A percentile compares a stretch with the other conserved stretches of the same genome.
Evolutionary conservation across 2,888 invertebrate genomes (phyloP).

Genomic region (Macaria liturata): DNA sequence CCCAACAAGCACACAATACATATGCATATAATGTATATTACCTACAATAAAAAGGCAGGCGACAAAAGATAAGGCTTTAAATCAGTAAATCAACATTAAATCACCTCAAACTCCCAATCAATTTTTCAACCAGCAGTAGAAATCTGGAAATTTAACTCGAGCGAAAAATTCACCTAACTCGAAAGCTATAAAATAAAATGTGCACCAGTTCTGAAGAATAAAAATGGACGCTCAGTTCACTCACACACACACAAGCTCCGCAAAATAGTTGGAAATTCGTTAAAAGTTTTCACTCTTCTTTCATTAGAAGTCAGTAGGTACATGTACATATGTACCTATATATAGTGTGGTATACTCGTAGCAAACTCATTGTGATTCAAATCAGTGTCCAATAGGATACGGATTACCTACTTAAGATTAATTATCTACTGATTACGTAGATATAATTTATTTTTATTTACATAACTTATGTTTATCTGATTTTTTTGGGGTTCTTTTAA

Average conservation of each 20-base stretch:
- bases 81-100: no score
- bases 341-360: conserved; percentile 24
- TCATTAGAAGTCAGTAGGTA: conserved; percentile 18
- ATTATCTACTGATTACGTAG: no score
- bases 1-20: no score
- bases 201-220: conserved; percentile 4
- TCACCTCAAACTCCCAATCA: no score
- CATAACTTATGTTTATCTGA: no score
- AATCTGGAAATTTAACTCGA: conserved; percentile 1
- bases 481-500: no score
- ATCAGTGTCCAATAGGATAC: conserved; percentile 37
- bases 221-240: not conserved
- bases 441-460: no score
- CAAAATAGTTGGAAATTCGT: conserved; percentile 24
- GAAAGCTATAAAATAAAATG: conserved; percentile 3
- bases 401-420: no score
- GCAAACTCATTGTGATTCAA: conserved; percentile 43
- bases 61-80: no score
- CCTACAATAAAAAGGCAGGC: no score
- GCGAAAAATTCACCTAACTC: conserved; percentile 1
- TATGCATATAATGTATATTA: no score
- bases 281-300: conserved; percentile 25
- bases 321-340: no score
- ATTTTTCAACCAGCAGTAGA: not conserved
- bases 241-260: conserved; percentile 7